Evolutionary conservation across 2,797 vertebrate species (phyloP).

Genomic region (Phaenicophaeus curvirostris): DNA sequence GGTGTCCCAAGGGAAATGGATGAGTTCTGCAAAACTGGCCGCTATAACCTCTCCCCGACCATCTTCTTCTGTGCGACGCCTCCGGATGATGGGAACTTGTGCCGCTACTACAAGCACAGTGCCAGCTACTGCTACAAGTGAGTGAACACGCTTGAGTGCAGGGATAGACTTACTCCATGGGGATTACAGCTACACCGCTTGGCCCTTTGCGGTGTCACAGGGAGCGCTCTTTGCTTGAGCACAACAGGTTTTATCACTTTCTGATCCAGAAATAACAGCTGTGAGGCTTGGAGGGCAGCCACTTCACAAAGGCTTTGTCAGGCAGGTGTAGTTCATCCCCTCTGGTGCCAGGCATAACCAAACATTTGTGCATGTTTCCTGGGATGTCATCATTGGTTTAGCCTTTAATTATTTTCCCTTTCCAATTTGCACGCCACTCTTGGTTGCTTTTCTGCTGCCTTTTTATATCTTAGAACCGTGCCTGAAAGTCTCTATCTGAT

Average conservation of each 20-base stretch:
- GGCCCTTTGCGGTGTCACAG: not conserved
- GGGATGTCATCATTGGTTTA: not conserved
- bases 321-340: not conserved
- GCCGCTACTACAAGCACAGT: conserved; percentile 90
- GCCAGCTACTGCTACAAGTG: conserved; percentile 97
- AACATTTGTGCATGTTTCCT: not conserved
- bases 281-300: not conserved
- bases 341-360: not conserved
- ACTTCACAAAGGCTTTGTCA: not conserved
- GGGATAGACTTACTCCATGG: not conserved
- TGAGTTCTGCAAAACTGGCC: conserved; percentile 90
- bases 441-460: not conserved
- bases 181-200: not conserved
- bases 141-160: conserved; percentile 36
- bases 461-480: not conserved
- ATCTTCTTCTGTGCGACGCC: conserved; percentile 96
- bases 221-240: not conserved
- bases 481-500: not conserved
- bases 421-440: not conserved
- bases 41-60: conserved; percentile 92
- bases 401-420: not conserved
- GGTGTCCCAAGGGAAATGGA: conserved; percentile 88
- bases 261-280: not conserved
- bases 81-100: conserved; percentile 92
- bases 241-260: not conserved